Evolutionary conservation across 2,888 invertebrate species (phyloP), one percentile per base, ranked within the genome.

Genomic region (Tipula vernalis): DNA sequence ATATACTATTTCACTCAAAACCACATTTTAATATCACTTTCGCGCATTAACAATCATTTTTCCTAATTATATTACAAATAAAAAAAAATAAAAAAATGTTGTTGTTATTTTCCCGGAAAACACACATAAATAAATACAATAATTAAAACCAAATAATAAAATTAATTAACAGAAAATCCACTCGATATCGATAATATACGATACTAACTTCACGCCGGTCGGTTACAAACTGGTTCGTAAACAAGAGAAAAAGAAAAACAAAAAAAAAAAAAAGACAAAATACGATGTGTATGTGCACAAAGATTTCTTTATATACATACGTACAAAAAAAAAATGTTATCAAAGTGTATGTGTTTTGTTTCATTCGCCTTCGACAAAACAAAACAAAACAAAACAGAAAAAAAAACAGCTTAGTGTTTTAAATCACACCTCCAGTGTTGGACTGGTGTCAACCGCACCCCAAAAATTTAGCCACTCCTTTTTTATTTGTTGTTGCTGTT

Each of bases 171-270:
- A 88, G 89, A 39, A 89, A 88, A 89, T 83, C 88, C 71, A 71
- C 71, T 71, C 71, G 71, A 71, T 71, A 71, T 12, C 71, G 28
- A 71, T 28, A 71, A 71, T 28, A 28, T 71, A 89, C 90, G 91
- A 91, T 90, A 91, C 90, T 91, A 91, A 91, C 91, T 90, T 90
- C 91, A 91, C 91, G 91, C 91, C 91, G 91, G 91, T 91, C 91
- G 91, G 90, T 90, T 91, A 89, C 90, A 90, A 91, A 91, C 91
- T 91, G 91, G 90, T 90, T 91, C 89, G 90, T 90, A 91, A 90
- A 91, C 90, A 90, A 85, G 42, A 85, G 41, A 39, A 39, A 85
- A 42, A 18, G 42, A 86, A 36, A n/a, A 86, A 83, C 57, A 71
- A 41, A 86, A 86, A 36, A 71, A 41, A 86, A 86, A 36, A 28